phyloP scores from a whole-genome alignment of 2,888 invertebrate genomes.

The Latrodectus elegans region DNA sequence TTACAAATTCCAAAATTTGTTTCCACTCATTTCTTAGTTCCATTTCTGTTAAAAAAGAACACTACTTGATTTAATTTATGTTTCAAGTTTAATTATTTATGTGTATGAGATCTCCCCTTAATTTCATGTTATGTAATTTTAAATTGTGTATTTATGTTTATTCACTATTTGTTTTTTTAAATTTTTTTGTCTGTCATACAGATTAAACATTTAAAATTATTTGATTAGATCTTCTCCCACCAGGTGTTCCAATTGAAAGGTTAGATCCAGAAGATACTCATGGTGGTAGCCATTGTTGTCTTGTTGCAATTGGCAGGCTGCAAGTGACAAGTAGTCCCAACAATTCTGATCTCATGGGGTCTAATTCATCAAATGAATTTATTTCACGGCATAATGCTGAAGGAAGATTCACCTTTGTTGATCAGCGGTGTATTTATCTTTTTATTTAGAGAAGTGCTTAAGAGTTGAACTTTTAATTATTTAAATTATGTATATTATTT shows the following conservation, averaged over 20 bases:
- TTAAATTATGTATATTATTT: no score
- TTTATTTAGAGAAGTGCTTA: no score
- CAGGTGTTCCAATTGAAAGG: conserved; percentile 90
- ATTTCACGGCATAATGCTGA: conserved; percentile 97
- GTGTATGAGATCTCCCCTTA: no score
- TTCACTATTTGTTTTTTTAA: background rate
- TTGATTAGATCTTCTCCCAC: conserved; percentile 72
- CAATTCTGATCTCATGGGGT: conserved; percentile 89
- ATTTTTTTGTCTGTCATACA: conserved; percentile 28
- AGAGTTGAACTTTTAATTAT: no score
- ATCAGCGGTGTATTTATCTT: conserved; percentile 81
- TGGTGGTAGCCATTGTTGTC: conserved; percentile 89
- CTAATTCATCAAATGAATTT: conserved; percentile 91
- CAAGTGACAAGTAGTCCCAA: conserved; percentile 97
- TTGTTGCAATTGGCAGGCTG: conserved; percentile 97
- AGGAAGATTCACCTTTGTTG: conserved; percentile 98
- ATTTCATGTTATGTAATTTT: no score
- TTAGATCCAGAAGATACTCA: conserved; percentile 80
- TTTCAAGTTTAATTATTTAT: no score
- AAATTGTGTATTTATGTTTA: no score
- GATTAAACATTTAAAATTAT: conserved; percentile 60
- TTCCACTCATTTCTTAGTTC: no score
- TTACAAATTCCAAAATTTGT: no score
- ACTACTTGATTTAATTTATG: no score
- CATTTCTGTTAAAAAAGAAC: no score